Evolutionary conservation across 92 coral and sea anemone species (phyloP), one percentile per base, ranked within the genome.

Genomic region (Paramuricea clavata): DNA sequence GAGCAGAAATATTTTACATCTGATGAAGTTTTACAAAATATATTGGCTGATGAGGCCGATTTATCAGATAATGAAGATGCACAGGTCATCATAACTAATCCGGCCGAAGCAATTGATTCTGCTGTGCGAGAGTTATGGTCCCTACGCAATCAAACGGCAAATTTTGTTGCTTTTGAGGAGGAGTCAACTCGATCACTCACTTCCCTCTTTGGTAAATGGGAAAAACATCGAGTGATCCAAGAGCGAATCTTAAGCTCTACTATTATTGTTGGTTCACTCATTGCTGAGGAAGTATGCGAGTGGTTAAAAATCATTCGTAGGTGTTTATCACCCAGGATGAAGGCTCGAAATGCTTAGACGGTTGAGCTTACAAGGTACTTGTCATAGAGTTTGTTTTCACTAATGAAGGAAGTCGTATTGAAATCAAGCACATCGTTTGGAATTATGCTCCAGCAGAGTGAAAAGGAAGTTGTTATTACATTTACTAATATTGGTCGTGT

Each of bases 301-400:
- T 91, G 92, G 94, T 44, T 91, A 21, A 49, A 69, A 15, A n/a
- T 44, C 17, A 72, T 91, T 23, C 61, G 44, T 1, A 70, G 86
- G 85, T 62, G 91, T 56, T 69, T 92, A 74, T 35, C 25, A 26
- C 79, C 94, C 22, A 82, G 68, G 49, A 85, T 85, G 54, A 76
- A 32, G n/a, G 83, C 90, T 6, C 49, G 85, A 32, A 92, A 89
- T 76, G 86, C 94, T 13, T 89, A 91, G 94, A 60, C 47, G 32
- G 77, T 92, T 8, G 44, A 39, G 44, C n/a, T n/a, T n/a, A n/a
- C n/a, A n/a, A n/a, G n/a, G n/a, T n/a, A n/a, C n/a, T n/a, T n/a
- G n/a, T n/a, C n/a, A n/a, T n/a, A n/a, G n/a, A n/a, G n/a, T n/a
- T n/a, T n/a, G n/a, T n/a, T n/a, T n/a, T n/a, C n/a, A n/a, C n/a